A percentile compares a stretch with the other conserved stretches of the same genome.
Evolutionary conservation across 2,113 vertebrate genomes (phyloP).

Genomic region (Entomyzon cyanotis): DNA sequence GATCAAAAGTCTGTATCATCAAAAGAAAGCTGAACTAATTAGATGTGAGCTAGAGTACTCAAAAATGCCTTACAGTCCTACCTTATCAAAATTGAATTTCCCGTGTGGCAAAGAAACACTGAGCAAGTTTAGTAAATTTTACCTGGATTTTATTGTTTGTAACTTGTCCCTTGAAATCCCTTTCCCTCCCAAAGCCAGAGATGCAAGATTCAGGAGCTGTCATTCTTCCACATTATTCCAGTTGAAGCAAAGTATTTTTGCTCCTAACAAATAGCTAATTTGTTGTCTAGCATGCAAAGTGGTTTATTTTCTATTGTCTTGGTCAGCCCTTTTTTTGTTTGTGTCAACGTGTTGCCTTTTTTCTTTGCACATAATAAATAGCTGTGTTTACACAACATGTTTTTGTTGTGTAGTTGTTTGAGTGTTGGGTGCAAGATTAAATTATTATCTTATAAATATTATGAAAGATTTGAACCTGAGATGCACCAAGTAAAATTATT

Average conservation of each 20-base stretch:
- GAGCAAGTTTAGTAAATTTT: background rate
- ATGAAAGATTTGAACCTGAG: background rate
- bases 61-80: background rate
- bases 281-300: background rate
- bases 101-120: background rate
- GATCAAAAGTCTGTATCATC: conserved; percentile 4
- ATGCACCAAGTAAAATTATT: background rate
- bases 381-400: background rate
- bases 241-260: background rate
- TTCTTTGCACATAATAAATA: background rate
- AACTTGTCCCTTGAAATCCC: background rate
- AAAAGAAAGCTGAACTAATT: conserved; percentile 45
- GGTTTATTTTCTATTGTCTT: background rate
- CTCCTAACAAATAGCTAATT: background rate
- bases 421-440: background rate
- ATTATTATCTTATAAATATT: background rate
- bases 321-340: background rate
- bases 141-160: background rate
- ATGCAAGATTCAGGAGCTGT: background rate
- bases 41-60: background rate
- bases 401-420: background rate
- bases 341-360: background rate
- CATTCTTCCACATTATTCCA: background rate
- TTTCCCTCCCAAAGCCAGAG: background rate
- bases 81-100: background rate